Base-by-base conservation (phyloP, 2,888 invertebrate species). In the Nymphalis urticae region DNA sequence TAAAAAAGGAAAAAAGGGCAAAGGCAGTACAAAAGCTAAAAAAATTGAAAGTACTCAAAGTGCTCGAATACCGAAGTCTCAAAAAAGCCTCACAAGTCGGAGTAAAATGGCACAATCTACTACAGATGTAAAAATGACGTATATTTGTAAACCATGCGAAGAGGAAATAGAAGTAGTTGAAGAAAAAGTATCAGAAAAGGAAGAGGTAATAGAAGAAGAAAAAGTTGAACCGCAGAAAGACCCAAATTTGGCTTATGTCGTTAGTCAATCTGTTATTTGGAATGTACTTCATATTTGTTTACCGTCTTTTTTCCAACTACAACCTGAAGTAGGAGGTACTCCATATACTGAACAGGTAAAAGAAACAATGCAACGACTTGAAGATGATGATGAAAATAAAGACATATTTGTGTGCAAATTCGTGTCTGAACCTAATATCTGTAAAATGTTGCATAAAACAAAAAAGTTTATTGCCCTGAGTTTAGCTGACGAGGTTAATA, bases 361-460 rank as follows among this genome's bases (percentile, higher is more conserved):
- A 51, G 78, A 83, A 36, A 75, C 82, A 10, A 75, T 92, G 66
- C 82, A 82, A 60, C 73, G 75, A 2, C 77, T 92, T 13, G 86
- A 87, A 79, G 76, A 72, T 0, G 88, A 91, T 53, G 89, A 88
- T 0, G 88, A 88, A 27, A 82, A 86, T 68, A 88, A 87, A 3
- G 87, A 90, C 56, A 85, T 92, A 71, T 92, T 88, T 63, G 76
- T 92, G 27, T 80, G 83, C 69, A 90, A 85, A 73, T 87, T 92
- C 63, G 81, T 92, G 1, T 74, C 77, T 1, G 85, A 92, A 66
- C 81, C 85, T 13, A 75, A 78, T 8, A 72, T 92, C 51, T 91
- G 90, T 71, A 81, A 83, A 68, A 72, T 92, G 42, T 75, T 92
- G 59, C 82, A 90, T 68, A 88, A 85, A 68, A 86, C 85, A 0